Evolutionary conservation across 2,888 invertebrate genomes (phyloP).

Genomic region (Cecidostiba fungosa): DNA sequence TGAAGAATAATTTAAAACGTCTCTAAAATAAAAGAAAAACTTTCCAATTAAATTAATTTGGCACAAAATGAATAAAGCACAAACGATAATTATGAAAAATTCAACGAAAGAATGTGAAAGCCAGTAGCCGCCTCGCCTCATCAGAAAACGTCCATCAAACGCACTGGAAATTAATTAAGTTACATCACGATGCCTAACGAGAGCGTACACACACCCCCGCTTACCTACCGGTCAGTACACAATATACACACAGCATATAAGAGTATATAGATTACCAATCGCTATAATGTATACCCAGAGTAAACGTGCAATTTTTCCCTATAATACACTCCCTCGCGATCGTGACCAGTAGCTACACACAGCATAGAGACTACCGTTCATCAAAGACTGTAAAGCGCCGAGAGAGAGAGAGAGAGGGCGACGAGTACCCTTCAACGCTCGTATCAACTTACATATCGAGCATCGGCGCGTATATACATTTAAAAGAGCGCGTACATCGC

Average conservation of each 20-base stretch:
- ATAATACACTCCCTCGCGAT: neutral
- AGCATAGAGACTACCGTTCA: neutral
- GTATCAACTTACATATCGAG: constrained; percentile 49
- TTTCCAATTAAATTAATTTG: no score
- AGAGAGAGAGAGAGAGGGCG: neutral
- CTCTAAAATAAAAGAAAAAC: no score
- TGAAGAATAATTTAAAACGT: no score
- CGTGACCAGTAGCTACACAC: neutral
- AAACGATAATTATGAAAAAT: no score
- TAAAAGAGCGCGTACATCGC: neutral
- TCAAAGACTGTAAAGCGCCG: constrained; percentile 30
- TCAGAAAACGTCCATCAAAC: neutral
- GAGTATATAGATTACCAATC: constrained; percentile 50
- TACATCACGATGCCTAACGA: constrained; percentile 10
- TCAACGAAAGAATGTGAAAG: no score
- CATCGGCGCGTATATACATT: constrained; percentile 34
- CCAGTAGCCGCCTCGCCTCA: no score
- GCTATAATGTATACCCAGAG: constrained; percentile 33
- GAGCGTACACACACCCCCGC: neutral
- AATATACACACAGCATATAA: neutral
- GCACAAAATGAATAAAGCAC: no score
- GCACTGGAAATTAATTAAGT: constrained; percentile 38
- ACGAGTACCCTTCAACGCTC: neutral
- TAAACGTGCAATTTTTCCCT: constrained; percentile 44
- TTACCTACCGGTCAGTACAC: neutral